A percentile compares a stretch with the other conserved stretches of the same genome.
Conservation (phyloP, 2,113 vertebrate species). For the Oncorhynchus tshawytscha region DNA sequence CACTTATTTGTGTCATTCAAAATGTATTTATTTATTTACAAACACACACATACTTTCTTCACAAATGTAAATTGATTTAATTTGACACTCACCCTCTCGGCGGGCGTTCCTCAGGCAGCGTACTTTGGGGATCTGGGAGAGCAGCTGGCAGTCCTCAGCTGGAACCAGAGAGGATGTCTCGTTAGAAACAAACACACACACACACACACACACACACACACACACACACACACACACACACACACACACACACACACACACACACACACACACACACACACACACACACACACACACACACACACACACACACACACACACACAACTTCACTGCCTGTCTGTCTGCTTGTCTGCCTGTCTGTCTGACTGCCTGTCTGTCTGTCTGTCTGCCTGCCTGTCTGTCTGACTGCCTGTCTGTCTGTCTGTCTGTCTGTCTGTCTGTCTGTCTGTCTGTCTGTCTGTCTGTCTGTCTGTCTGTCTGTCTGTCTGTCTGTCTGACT, state of each 20-base stretch:
- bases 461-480: no score
- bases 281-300: conserved; percentile 2
- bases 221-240: conserved; percentile 10
- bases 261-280: not conserved
- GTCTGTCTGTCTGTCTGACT: accelerated
- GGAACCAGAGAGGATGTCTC: conserved; percentile 17
- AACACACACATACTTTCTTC: no score
- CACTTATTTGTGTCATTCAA: no score
- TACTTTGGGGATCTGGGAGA: conserved; percentile 92
- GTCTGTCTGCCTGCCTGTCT: accelerated
- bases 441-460: no score
- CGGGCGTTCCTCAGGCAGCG: conserved; percentile 87
- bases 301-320: not conserved
- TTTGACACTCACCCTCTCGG: conserved; percentile 83
- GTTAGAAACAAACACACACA: not conserved
- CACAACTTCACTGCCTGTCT: not conserved
- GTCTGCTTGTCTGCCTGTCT: no score
- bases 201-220: conserved; percentile 3
- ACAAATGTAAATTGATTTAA: no score
- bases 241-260: not conserved
- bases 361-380: no score
- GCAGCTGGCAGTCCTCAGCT: conserved; percentile 97
- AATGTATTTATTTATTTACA: no score
- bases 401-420: no score
- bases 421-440: no score